These are phyloP conservation scores for Ciconia nigra DNA, from an alignment of 2,797 vertebrate genomes.

Conservation along the genomic window DNA sequence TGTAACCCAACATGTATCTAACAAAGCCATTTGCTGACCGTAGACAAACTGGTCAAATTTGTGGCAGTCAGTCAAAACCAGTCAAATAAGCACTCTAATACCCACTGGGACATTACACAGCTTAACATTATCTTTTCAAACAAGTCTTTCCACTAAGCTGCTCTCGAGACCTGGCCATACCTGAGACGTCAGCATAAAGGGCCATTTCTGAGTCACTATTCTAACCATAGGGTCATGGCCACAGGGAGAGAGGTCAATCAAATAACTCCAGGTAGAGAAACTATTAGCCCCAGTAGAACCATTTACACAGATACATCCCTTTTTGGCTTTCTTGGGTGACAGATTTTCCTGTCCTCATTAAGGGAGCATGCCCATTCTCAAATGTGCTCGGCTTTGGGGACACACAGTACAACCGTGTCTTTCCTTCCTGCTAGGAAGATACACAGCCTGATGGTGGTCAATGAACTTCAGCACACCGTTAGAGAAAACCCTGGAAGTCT, in stretches of 20 bases:
- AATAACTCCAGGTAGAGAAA: background rate
- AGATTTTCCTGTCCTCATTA: background rate
- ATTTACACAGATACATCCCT: background rate
- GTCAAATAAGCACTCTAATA: background rate
- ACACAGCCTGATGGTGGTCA: background rate
- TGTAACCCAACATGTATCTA: background rate
- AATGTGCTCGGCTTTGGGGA: background rate
- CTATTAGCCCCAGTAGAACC: background rate
- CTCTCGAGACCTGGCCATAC: background rate
- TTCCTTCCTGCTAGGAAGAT: background rate
- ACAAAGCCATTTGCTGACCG: background rate
- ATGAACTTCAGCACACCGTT: background rate
- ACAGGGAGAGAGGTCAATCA: background rate
- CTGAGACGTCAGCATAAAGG: background rate
- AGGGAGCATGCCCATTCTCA: background rate
- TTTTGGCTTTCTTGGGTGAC: background rate
- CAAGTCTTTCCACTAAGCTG: background rate
- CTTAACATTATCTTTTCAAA: background rate
- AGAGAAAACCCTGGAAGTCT: background rate
- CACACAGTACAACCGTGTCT: background rate
- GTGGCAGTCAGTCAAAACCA: background rate
- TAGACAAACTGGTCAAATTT: background rate
- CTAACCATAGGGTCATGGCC: background rate
- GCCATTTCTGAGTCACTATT: background rate
- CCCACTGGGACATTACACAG: background rate